These are phyloP conservation scores for Tor tambroides DNA, from an alignment of 2,113 vertebrate species.

Conservation along the genomic window DNA sequence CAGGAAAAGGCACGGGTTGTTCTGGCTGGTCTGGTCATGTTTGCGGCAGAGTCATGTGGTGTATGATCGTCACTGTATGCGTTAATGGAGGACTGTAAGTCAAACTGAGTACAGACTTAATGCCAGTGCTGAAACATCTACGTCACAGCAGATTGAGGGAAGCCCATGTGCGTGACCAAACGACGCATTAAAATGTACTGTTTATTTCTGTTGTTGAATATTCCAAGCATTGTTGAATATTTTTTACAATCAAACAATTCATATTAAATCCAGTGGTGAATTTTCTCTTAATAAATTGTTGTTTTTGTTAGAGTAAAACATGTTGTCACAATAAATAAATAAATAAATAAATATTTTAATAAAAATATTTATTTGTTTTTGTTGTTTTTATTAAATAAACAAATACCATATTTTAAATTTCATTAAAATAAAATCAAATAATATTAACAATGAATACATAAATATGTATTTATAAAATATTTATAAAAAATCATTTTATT, in stretches of 20 bases:
- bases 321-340: too few relatives aligned
- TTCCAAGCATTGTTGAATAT: background rate
- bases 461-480: too few relatives aligned
- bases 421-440: too few relatives aligned
- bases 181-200: background rate
- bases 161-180: background rate
- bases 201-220: background rate
- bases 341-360: too few relatives aligned
- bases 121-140: background rate
- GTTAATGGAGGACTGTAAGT: background rate
- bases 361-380: too few relatives aligned
- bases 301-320: too few relatives aligned
- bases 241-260: background rate
- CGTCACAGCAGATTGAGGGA: conserved; percentile 22
- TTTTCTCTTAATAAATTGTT: background rate
- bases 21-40: conserved; percentile 32
- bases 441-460: too few relatives aligned
- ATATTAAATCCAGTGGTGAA: background rate
- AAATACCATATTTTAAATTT: too few relatives aligned
- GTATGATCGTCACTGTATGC: background rate
- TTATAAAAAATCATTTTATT: too few relatives aligned
- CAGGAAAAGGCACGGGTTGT: conserved; percentile 26
- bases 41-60: conserved; percentile 8
- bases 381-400: too few relatives aligned
- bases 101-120: background rate